Evolutionary conservation across 2,888 invertebrate genomes (phyloP).

Genomic region (Drosophila kokeensis): DNA sequence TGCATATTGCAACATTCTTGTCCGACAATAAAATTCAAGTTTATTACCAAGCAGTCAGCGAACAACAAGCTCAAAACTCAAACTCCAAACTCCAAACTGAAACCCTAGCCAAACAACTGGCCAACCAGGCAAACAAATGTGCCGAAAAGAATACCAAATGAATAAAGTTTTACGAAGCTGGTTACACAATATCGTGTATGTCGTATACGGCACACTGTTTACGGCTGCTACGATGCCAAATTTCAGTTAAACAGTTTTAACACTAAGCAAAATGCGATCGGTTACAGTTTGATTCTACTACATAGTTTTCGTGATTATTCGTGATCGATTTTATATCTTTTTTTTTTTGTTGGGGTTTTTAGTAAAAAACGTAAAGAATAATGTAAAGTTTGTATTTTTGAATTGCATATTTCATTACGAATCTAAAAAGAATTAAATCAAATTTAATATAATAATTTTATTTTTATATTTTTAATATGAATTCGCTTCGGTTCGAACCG

Average conservation of each 20-base stretch:
- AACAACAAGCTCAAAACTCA: conserved; percentile 16
- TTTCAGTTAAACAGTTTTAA: conserved; percentile 29
- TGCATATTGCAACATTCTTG: conserved; percentile 83
- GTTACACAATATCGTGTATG: conserved; percentile 30
- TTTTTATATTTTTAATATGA: too few species aligned
- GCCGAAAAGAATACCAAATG: conserved; percentile 45
- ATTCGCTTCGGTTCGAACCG: too few species aligned
- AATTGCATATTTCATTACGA: too few species aligned
- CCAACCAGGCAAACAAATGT: conserved; percentile 37
- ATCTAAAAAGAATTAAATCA: too few species aligned
- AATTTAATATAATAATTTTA: too few species aligned
- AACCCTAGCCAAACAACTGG: conserved; percentile 14
- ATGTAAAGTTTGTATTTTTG: too few species aligned
- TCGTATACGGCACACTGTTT: conserved; percentile 23
- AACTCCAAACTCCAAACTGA: conserved; percentile 5
- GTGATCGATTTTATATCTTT: too few species aligned
- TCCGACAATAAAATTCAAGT: conserved; percentile 80
- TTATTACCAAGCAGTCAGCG: conserved; percentile 66
- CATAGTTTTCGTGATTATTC: not conserved
- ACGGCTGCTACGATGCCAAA: conserved; percentile 45
- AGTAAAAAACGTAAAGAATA: too few species aligned
- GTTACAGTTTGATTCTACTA: not conserved
- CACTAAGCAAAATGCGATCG: not conserved
- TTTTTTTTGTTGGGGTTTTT: too few species aligned
- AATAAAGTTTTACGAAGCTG: conserved; percentile 42